phyloP scores from a whole-genome alignment of 2,797 vertebrate species.

The Podargus strigoides region DNA sequence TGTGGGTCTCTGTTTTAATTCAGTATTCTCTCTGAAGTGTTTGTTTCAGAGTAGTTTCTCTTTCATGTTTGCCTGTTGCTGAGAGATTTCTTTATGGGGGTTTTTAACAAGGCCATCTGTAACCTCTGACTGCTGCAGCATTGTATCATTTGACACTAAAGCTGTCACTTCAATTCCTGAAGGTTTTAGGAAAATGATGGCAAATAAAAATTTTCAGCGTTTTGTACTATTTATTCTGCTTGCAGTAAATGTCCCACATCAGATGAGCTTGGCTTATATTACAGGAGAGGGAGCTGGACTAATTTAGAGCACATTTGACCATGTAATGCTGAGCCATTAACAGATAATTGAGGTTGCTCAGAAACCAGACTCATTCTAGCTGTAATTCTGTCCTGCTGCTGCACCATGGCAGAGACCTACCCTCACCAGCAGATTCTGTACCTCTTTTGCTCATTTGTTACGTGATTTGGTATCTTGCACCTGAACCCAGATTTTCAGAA shows the following conservation, averaged over 20 bases:
- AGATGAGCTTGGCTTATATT: not conserved
- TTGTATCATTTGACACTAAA: not conserved
- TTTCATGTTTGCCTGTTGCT: not conserved
- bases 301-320: not conserved
- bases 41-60: not conserved
- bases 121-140: not conserved
- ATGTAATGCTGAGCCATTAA: not conserved
- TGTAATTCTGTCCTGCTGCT: not conserved
- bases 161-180: not conserved
- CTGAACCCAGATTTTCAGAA: not conserved
- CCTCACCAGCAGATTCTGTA: not conserved
- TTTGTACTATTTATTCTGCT: not conserved
- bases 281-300: not conserved
- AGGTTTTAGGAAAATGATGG: slow-evolving; percentile 30
- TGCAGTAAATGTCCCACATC: not conserved
- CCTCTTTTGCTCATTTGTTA: not conserved
- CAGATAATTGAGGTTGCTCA: not conserved
- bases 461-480: not conserved
- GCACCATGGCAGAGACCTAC: not conserved
- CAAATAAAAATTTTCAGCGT: slow-evolving; percentile 30
- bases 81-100: not conserved
- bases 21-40: not conserved
- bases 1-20: not conserved
- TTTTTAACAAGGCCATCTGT: not conserved
- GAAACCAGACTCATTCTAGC: not conserved